Base-by-base conservation (phyloP, 2,113 vertebrate species). In the Myiopsitta monachus region DNA sequence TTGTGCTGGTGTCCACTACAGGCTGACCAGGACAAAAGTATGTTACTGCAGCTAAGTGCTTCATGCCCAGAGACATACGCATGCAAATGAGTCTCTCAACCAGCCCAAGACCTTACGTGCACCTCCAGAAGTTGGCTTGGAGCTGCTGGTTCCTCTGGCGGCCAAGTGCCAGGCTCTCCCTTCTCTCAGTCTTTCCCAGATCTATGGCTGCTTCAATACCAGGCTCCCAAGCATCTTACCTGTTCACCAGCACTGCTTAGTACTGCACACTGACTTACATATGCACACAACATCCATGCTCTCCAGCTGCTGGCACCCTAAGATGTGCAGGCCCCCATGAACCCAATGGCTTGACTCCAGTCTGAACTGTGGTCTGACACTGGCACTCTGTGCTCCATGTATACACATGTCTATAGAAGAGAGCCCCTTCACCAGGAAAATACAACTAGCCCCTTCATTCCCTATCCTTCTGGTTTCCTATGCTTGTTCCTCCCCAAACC, bases 71-170 rank as follows among this genome's bases (percentile, higher is more conserved):
- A 70, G 36, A 54, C 8, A 30, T 10, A 75, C 38, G 51, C 8
- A n/a, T 4, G 17, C 72, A 63, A 59, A 68, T 1, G 0, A 3
- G 18, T 36, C 18, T 77, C 68, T 41, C 79, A 75, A 8, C 3
- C 39, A 87, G 14, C 13, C 27, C 1, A 5, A 78, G 46, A 67
- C 38, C 17, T 63, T 11, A 31, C 6, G 0, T 0, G 0, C 17
- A 11, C 7, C 66, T 79, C 43, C 10, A 5, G 47, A 14, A 11
- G 9, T 0, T 54, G 31, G 17, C 46, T 59, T 36, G 30, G 63
- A 83, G 30, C 52, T 33, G 5, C 10, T 55, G 63, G 39, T 33
- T 6, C 16, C 67, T 64, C 31, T 5, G n/a, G 18, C n/a, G 87
- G 55, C 33, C 31, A 87, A 2, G 39, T 64, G 54, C 74, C 38